Percentiles rank a stretch among this genome's conserved stretches.
These are phyloP conservation scores for Taphrorychus bicolor DNA, from an alignment of 2,888 invertebrate species.

Conservation along the genomic window DNA sequence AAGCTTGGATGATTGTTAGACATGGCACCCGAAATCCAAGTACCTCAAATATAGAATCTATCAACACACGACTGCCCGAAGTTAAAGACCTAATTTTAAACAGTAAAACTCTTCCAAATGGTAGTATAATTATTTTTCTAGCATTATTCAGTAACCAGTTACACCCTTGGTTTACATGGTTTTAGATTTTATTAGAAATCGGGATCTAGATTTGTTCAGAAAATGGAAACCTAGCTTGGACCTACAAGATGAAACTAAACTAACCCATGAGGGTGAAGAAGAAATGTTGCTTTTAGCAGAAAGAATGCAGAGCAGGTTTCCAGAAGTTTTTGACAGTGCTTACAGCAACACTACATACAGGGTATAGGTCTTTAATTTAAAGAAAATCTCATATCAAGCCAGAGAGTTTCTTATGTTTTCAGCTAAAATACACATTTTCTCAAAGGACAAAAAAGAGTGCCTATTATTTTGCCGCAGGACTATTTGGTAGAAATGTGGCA, in stretches of 20 bases:
- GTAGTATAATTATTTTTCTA: conserved; percentile 48
- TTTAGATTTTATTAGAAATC: conserved; percentile 47
- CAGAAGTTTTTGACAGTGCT: conserved; percentile 66
- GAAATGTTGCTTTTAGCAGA: conserved; percentile 77
- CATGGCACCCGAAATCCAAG: conserved; percentile 82
- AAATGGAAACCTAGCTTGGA: conserved; percentile 68
- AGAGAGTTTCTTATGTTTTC: conserved; percentile 9
- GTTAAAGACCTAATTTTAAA: conserved; percentile 65
- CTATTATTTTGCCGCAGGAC: conserved; percentile 73
- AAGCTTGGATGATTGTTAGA: conserved; percentile 78
- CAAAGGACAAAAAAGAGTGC: conserved; percentile 81
- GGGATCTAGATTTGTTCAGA: conserved; percentile 49
- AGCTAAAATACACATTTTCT: conserved; percentile 81
- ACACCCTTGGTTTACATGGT: no score
- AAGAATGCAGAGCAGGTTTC: conserved; percentile 76
- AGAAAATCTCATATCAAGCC: no score
- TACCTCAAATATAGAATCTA: conserved; percentile 63
- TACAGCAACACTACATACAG: conserved; percentile 68
- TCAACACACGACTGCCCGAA: conserved; percentile 63
- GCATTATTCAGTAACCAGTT: neutral
- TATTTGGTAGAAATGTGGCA: conserved; percentile 73
- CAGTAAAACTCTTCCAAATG: conserved; percentile 62
- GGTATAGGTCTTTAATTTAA: conserved; percentile 43
- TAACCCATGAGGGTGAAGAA: conserved; percentile 77
- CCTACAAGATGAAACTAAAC: conserved; percentile 64